Conservation (phyloP, 2,797 vertebrate genomes). For the Gymnothorax reevesii region DNA sequence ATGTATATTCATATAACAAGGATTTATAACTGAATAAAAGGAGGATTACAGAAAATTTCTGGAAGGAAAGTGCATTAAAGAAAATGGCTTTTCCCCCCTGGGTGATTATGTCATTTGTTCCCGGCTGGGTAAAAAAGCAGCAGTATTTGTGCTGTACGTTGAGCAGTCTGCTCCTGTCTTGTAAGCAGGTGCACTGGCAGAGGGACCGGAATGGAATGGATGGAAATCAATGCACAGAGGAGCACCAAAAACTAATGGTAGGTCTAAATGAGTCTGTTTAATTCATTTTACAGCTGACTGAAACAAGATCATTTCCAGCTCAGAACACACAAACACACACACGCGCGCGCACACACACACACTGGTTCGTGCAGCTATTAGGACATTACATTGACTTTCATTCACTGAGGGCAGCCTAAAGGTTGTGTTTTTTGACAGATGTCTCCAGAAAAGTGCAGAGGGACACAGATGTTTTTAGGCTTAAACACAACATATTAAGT, state of each 20-base stretch:
- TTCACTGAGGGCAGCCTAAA: background rate
- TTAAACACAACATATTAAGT: too few relatives aligned
- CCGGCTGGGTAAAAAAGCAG: conserved; percentile 34
- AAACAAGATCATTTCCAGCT: conserved; percentile 16
- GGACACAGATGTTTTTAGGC: too few relatives aligned
- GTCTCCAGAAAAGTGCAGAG: too few relatives aligned
- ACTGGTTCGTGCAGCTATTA: background rate
- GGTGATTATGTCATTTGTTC: conserved; percentile 21
- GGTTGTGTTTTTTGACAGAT: too few relatives aligned
- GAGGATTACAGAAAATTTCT: conserved; percentile 12
- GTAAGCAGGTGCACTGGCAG: conserved; percentile 39
- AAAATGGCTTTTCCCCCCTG: conserved; percentile 11
- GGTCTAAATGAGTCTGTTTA: conserved; percentile 35
- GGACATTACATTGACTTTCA: background rate
- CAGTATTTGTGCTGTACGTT: conserved; percentile 13
- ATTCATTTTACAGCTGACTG: conserved; percentile 25
- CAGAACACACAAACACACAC: background rate
- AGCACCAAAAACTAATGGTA: conserved; percentile 19
- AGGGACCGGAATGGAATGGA: conserved; percentile 24
- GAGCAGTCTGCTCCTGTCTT: conserved; percentile 18
- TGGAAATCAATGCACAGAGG: conserved; percentile 37
- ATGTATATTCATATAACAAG: background rate
- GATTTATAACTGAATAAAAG: background rate
- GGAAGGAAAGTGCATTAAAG: conserved; percentile 23
- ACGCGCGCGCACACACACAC: background rate